Evolutionary conservation across 2,888 invertebrate species (phyloP), one percentile per base, ranked within the genome.

Genomic region (Acronicta leporina): DNA sequence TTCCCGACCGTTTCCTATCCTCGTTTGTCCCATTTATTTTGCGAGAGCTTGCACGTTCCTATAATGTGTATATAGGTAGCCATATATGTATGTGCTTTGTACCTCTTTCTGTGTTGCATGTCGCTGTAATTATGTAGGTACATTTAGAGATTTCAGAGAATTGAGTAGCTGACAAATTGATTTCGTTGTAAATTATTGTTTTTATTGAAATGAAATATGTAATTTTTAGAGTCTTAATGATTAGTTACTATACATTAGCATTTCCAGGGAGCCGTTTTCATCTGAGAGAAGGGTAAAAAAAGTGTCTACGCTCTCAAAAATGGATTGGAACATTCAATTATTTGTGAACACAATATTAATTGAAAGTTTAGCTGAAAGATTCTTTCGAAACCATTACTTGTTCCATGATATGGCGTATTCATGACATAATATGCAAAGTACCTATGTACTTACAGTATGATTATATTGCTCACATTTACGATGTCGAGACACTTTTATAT

Each of bases 21-120:
- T 74, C 83, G 84, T 79, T 82, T 83, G 83, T 83, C 73, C 85
- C 87, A 87, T 88, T 88, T 87, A 86, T 87, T 79, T 76, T 77
- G 65, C 66, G 71, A 64, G 71, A 64, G 61, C 65, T 63, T 70
- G 61, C 76, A 75, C 73, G 64, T 63, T 66, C 64, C 42, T 63
- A 46, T 61, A 66, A 58, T 35, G 48, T 50, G 40, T 68, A 55
- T 69, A 55, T 73, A 56, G 54, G 47, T 72, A 56, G 25, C 27
- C 60, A 44, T 53, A 51, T 63, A 51, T 48, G 47, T 2, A 20
- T 20, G 4, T 63, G 33, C 44, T 46, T 55, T 46, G 43, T 55
- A 20, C 15, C 40, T 68, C 33, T 57, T 42, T 69, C 43, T 38
- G 30, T 42, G 30, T 41, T 63, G 45, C 57, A 69, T 69, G 51